Base-by-base conservation (phyloP, 2,888 invertebrate genomes). In the Bellardia bayeri region DNA sequence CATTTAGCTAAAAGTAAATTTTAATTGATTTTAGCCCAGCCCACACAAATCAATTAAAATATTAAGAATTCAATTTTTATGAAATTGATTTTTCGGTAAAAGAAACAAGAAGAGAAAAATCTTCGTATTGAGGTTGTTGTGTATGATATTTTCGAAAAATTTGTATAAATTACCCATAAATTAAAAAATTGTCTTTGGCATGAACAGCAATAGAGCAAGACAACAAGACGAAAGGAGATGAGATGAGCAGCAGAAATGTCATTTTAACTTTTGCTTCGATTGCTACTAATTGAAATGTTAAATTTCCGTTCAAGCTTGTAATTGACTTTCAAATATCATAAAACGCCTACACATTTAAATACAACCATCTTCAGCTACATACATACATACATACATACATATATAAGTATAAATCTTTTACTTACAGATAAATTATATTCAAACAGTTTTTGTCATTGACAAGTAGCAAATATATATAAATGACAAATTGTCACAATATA, bases 261-360 rank as follows among this genome's bases (percentile, higher is more conserved):
- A 86, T 86, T 82, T 82, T 79, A 85, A 85, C 80, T 82, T 87
- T 87, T 87, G 87, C 85, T 85, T 82, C 87, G 85, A 87, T 87
- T 85, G 80, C 87, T 89, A 85, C 86, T 89, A 89, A 92, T 92
- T 92, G 91, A 92, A 92, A 92, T 92, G 91, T 90, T 91, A 91
- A 92, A 93, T 93, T 93, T 93, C 93, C 93, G 93, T 91, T 92
- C 92, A 92, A 90, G 92, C 92, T 91, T 92, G 90, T 92, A 93
- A 93, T 93, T 93, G 92, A 92, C 91, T 93, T 92, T 87, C 85
- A 87, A 87, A 87, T 84, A 84, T 87, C 80, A 84, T 76, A 81
- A 23, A 84, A 87, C 87, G 87, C 87, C 87, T 85, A 85, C 87
- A 82, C 63, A 87, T 85, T 87, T 87, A 84, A 84, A 83, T 87